A percentile compares a stretch with the other conserved stretches of the same genome.
These are phyloP conservation scores for Mechanitis mazaeus DNA, from an alignment of 2,888 invertebrate genomes.

Conservation along the genomic window DNA sequence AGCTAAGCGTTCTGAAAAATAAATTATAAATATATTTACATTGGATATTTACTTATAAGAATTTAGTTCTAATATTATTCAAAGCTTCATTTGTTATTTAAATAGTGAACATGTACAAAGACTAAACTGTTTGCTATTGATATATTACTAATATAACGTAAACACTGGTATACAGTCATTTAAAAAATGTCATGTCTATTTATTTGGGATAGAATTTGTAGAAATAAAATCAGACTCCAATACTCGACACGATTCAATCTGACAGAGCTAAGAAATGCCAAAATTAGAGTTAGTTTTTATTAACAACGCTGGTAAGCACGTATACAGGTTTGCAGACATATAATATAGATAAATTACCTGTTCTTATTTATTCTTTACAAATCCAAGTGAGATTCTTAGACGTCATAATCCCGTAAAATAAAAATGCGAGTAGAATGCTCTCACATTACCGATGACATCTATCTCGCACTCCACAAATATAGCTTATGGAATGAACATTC, in stretches of 20 bases:
- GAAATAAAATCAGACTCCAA: slow-evolving; percentile 33
- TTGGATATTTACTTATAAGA: not conserved
- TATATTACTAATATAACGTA: too few relatives aligned
- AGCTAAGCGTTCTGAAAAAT: slow-evolving; percentile 23
- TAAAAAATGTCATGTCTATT: not conserved
- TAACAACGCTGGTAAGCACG: slow-evolving; percentile 31
- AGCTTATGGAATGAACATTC: slow-evolving; percentile 39
- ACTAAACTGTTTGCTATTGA: too few relatives aligned
- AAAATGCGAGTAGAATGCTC: slow-evolving; percentile 65
- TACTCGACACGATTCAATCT: slow-evolving; percentile 50
- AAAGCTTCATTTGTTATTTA: not conserved
- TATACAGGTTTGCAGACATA: slow-evolving; percentile 25
- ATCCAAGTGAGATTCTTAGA: slow-evolving; percentile 54
- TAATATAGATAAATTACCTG: slow-evolving; percentile 48
- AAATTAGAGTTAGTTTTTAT: slow-evolving; percentile 68
- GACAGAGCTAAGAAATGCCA: slow-evolving; percentile 70
- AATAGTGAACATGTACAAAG: not conserved
- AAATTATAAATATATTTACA: not conserved
- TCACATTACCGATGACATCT: slow-evolving; percentile 76
- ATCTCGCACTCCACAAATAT: slow-evolving; percentile 53
- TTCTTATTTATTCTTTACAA: slow-evolving; percentile 51
- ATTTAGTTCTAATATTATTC: not conserved
- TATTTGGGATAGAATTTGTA: slow-evolving; percentile 15
- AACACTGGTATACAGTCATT: too few relatives aligned
- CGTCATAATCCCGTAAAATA: slow-evolving; percentile 67